A percentile compares a stretch with the other conserved stretches of the same genome.
phyloP scores from a whole-genome alignment of 2,888 invertebrate species.

The Petrophora chlorosata region DNA sequence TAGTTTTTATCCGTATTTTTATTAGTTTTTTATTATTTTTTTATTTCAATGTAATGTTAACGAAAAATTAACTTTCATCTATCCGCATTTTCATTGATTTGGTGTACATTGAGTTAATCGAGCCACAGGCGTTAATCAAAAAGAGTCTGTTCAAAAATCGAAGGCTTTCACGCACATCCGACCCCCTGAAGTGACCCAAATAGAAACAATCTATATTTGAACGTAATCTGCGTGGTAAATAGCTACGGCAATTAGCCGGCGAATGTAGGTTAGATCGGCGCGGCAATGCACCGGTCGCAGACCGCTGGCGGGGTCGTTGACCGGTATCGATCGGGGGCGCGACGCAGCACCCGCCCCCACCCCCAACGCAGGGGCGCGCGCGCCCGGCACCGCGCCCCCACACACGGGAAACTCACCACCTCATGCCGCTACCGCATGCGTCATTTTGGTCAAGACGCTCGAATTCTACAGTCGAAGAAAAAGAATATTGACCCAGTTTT shows the following conservation, averaged over 20 bases:
- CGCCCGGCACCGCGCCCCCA: constrained; percentile 57
- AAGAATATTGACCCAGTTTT: constrained; percentile 39
- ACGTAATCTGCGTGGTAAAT: constrained; percentile 62
- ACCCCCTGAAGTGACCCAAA: constrained; percentile 52
- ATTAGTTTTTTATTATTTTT: too few relatives aligned
- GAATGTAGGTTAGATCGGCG: constrained; percentile 75
- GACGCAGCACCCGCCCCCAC: constrained; percentile 63
- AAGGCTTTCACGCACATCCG: constrained; percentile 18
- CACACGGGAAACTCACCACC: constrained; percentile 61
- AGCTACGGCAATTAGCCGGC: constrained; percentile 58
- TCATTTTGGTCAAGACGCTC: constrained; percentile 65
- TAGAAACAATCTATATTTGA: constrained; percentile 62
- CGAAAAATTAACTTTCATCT: too few relatives aligned
- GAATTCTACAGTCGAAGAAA: constrained; percentile 33
- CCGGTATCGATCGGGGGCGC: constrained; percentile 80
- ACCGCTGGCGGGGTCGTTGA: constrained; percentile 75
- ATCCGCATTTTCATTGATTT: too few relatives aligned
- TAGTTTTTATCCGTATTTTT: too few relatives aligned
- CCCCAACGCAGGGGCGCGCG: constrained; percentile 61
- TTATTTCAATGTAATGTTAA: too few relatives aligned
- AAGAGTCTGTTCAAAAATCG: constrained; percentile 18
- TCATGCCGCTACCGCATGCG: constrained; percentile 70
- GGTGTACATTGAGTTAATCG: too few relatives aligned
- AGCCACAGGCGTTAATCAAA: constrained; percentile 11
- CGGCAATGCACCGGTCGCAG: constrained; percentile 74